A percentile compares a stretch with the other conserved stretches of the same genome.
Evolutionary conservation across 2,113 vertebrate genomes (phyloP).

Genomic region (Hippocampus abdominalis): DNA sequence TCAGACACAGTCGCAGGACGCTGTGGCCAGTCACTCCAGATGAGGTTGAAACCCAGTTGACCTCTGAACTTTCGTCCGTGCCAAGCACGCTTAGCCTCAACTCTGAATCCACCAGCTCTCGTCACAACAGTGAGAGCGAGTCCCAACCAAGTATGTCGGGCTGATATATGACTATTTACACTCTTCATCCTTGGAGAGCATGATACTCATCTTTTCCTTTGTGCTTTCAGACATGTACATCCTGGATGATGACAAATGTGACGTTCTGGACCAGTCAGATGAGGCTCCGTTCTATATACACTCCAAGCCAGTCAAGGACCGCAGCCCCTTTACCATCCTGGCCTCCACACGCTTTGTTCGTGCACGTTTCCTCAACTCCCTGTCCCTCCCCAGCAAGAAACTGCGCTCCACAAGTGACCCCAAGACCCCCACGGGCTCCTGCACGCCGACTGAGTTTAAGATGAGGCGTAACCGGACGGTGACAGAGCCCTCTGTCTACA

Average conservation of each 20-base stretch:
- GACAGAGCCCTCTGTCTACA: slow-evolving; percentile 84
- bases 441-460: slow-evolving; percentile 79
- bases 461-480: slow-evolving; percentile 85
- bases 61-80: slow-evolving; percentile 71
- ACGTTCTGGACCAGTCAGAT: slow-evolving; percentile 82
- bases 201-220: background rate
- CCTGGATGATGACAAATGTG: slow-evolving; percentile 88
- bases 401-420: slow-evolving; percentile 90
- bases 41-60: slow-evolving; percentile 79
- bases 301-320: slow-evolving; percentile 88
- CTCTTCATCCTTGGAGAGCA: background rate
- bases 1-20: slow-evolving; percentile 91
- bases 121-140: slow-evolving; percentile 97
- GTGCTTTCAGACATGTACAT: slow-evolving; percentile 87
- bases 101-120: slow-evolving; percentile 93
- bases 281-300: slow-evolving; percentile 83
- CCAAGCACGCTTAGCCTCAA: slow-evolving; percentile 81
- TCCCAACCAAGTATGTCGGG: slow-evolving; percentile 85
- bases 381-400: slow-evolving; percentile 93
- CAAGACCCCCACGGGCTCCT: slow-evolving; percentile 74
- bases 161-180: background rate
- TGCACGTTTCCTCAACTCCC: slow-evolving; percentile 88
- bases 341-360: slow-evolving; percentile 88
- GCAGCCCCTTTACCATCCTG: slow-evolving; percentile 91
- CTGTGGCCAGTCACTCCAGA: slow-evolving; percentile 94